Evolutionary conservation across 1,140 invertebrate genomes (phyloP).

Genomic region (Neoseiulus cucumeris): DNA sequence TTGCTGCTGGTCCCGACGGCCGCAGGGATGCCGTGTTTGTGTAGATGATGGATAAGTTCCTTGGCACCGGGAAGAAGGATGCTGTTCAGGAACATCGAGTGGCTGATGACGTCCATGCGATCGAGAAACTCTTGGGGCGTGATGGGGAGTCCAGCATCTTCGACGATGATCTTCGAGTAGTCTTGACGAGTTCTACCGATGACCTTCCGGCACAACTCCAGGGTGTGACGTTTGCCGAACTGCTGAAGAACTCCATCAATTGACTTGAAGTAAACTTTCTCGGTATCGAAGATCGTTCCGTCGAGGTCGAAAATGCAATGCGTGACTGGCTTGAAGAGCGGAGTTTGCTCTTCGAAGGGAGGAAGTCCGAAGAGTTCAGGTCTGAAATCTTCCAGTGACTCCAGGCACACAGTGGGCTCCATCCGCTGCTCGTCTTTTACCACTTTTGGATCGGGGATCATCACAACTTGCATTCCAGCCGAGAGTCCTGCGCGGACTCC

Average conservation of each 20-base stretch:
- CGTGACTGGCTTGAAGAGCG: no score
- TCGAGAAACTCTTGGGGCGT: constrained; percentile 41
- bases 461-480: constrained; percentile 24
- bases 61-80: constrained; percentile 44
- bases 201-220: constrained; percentile 45
- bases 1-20: constrained; percentile 74
- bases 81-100: neutral
- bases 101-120: constrained; percentile 21
- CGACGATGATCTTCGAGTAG: constrained; percentile 42
- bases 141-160: constrained; percentile 43
- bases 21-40: constrained; percentile 53
- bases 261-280: constrained; percentile 46
- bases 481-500: constrained; percentile 27
- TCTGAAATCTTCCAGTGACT: constrained; percentile 53
- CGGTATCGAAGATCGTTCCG: constrained; percentile 53
- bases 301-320: constrained; percentile 70
- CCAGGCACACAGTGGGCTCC: constrained; percentile 40
- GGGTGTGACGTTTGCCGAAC: constrained; percentile 51
- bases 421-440: constrained; percentile 12
- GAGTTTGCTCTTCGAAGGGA: constrained; percentile 28
- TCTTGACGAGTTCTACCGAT: constrained; percentile 50
- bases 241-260: constrained; percentile 41
- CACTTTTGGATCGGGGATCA: constrained; percentile 25
- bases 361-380: constrained; percentile 70
- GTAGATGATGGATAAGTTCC: constrained; percentile 52